Evolutionary conservation across 1,140 invertebrate species (phyloP).

Genomic region (Brachionus rubens): DNA sequence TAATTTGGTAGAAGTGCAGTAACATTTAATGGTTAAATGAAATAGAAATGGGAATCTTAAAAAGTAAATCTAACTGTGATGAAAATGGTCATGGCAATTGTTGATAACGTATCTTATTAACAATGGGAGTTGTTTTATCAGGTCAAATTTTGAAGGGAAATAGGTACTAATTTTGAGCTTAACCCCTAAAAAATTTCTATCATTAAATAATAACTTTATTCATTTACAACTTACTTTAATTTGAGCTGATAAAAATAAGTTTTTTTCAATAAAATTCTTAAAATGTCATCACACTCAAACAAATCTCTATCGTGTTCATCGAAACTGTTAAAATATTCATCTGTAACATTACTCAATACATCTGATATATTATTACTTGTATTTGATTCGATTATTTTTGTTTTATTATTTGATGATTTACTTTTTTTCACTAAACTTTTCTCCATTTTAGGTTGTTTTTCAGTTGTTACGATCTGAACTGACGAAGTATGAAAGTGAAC

Average conservation of each 20-base stretch:
- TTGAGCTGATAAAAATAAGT: constrained; percentile 23
- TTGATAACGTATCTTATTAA: no score
- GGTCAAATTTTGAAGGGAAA: no score
- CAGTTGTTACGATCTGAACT: not conserved
- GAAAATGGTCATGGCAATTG: no score
- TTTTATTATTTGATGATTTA: not conserved
- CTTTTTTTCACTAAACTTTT: not conserved
- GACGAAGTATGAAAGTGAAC: not conserved
- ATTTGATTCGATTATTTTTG: not conserved
- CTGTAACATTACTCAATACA: not conserved
- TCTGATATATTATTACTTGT: no score
- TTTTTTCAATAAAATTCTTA: constrained; percentile 39
- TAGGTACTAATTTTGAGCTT: no score
- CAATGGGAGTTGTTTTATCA: no score
- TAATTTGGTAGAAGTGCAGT: no score
- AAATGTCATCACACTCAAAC: constrained; percentile 1
- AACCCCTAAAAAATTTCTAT: no score
- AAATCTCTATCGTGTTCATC: constrained; percentile 4
- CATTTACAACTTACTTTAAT: not conserved
- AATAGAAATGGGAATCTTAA: no score
- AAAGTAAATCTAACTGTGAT: no score
- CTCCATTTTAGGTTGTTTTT: not conserved
- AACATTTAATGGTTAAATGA: no score
- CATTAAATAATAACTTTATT: no score
- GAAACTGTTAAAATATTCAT: constrained; percentile 7